Evolutionary conservation across 2,113 vertebrate genomes (phyloP), one percentile per base, ranked within the genome.

Genomic region (Poeciliopsis prolifica): DNA sequence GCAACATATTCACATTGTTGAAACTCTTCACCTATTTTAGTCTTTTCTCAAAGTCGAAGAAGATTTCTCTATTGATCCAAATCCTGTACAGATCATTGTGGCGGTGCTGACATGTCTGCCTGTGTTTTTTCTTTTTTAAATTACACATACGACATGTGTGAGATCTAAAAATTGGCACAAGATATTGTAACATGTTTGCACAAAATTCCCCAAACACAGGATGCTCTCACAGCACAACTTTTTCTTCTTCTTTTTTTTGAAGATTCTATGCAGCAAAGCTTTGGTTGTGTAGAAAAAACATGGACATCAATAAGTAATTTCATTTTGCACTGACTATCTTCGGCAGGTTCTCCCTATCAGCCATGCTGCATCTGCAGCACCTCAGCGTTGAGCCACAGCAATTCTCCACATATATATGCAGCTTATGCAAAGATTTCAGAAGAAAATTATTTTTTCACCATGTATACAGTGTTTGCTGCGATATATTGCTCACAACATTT

Each of bases 21-120:
- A 85, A 77, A 82, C 81, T 76, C 78, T 80, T 77, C 79, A 82
- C 79, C 75, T 77, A 82, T 74, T 88, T 91, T 79, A 74, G 17
- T 79, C 65, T 62, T 33, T 80, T 72, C 60, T 82, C 66, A 74
- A 74, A 86, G 75, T 79, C 72, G 29, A 68, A 72, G 60, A 75
- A 74, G 13, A 74, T 22, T 66, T n/a, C 70, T 87, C 30, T 2
- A 24, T 68, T 73, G 40, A 81, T 68, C 63, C 10, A 37, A 37
- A n/a, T 13, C 67, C 70, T 48, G 72, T 13, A 7, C 61, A 60
- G 68, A 68, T 84, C 35, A 82, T 14, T 60, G 62, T 19, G 30
- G 74, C 26, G 24, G 74, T 35, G 11, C 28, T 26, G 75, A 79
- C 62, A 63, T 19, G 24, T 67, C 61, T 44, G 37, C 75, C 13